Percentiles rank a stretch among this genome's conserved stretches.
Conservation (phyloP, 2,113 vertebrate genomes). For the Perca fluviatilis region DNA sequence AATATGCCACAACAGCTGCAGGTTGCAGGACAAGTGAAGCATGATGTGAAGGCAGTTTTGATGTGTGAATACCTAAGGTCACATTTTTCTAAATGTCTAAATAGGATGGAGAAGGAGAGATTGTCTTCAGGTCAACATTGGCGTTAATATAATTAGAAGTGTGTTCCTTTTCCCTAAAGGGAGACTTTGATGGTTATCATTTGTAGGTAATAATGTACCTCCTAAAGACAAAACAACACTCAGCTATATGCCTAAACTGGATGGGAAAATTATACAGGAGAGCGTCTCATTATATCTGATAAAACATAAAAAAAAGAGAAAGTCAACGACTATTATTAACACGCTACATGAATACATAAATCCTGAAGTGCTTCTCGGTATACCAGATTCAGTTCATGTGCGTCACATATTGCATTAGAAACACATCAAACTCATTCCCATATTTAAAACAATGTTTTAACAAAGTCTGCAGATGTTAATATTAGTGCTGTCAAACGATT, state of each 20-base stretch:
- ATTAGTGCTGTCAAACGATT: no score
- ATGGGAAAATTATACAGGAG: constrained; percentile 77
- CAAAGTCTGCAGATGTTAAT: constrained; percentile 23
- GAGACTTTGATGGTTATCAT: constrained; percentile 74
- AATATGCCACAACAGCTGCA: constrained; percentile 60
- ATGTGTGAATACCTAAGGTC: constrained; percentile 69
- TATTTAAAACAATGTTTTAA: constrained; percentile 23
- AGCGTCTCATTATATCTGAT: constrained; percentile 65
- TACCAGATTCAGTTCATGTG: constrained; percentile 28
- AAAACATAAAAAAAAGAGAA: constrained; percentile 39
- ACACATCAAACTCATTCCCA: background rate
- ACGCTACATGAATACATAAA: constrained; percentile 41
- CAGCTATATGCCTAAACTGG: constrained; percentile 59
- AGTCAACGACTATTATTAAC: constrained; percentile 60
- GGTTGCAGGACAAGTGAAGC: constrained; percentile 60
- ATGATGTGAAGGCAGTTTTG: constrained; percentile 51
- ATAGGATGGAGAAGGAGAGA: constrained; percentile 51
- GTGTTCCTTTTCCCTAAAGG: constrained; percentile 69
- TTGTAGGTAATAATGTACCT: constrained; percentile 81
- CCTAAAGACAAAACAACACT: constrained; percentile 80
- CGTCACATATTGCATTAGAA: constrained; percentile 27
- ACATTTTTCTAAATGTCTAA: constrained; percentile 54
- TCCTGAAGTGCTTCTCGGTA: constrained; percentile 17
- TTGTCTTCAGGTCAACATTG: constrained; percentile 72
- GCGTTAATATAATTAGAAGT: constrained; percentile 78